Percentiles rank a stretch among this genome's conserved stretches.
Conservation (phyloP, 2,888 invertebrate species). For the Eupeodes latifasciatus region DNA sequence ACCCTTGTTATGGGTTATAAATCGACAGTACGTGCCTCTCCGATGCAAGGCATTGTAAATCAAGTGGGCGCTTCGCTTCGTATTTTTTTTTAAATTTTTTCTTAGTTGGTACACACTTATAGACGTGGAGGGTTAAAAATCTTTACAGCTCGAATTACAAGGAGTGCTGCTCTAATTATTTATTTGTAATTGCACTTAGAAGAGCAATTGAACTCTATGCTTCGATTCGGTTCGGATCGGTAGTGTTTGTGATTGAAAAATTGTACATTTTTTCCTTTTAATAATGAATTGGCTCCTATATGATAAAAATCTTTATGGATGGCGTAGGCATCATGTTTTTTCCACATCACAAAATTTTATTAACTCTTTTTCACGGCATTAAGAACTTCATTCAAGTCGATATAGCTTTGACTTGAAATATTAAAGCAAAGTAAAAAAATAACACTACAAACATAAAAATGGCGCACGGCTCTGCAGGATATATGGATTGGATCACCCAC, state of each 20-base stretch:
- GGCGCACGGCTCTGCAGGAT: conserved; percentile 65
- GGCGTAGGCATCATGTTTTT: too few species aligned
- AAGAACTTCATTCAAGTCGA: too few species aligned
- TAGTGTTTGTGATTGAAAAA: too few species aligned
- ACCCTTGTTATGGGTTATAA: conserved; percentile 64
- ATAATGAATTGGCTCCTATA: too few species aligned
- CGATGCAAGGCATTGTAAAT: conserved; percentile 30
- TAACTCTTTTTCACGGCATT: too few species aligned
- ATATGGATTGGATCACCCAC: conserved; percentile 65
- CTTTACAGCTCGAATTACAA: conserved; percentile 28
- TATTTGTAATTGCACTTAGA: conserved; percentile 3
- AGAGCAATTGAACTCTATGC: not conserved
- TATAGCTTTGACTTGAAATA: too few species aligned
- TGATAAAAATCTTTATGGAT: too few species aligned
- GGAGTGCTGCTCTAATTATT: conserved; percentile 29
- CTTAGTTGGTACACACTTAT: conserved; percentile 1
- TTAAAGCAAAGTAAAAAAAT: too few species aligned
- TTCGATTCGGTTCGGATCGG: too few species aligned
- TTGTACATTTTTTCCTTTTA: too few species aligned
- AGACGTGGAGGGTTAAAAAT: conserved; percentile 45
- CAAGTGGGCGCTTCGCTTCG: conserved; percentile 50
- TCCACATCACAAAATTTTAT: too few species aligned
- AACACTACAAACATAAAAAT: conserved; percentile 25
- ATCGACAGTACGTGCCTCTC: conserved; percentile 60
- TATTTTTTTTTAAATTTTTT: not conserved